Evolutionary conservation across 2,113 vertebrate species (phyloP).

Genomic region (Prunella fulvescens): DNA sequence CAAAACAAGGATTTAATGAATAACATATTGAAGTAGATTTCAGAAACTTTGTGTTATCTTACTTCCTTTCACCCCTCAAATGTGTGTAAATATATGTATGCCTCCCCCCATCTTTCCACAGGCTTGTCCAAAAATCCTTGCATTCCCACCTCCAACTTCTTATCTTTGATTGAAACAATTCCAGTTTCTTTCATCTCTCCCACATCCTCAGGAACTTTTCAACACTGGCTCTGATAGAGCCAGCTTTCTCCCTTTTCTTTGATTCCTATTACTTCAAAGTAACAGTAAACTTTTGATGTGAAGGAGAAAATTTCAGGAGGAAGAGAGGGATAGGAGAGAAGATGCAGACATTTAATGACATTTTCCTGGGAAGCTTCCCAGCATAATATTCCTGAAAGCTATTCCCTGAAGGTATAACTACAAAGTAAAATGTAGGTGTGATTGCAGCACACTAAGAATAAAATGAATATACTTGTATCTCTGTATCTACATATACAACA

Average conservation of each 20-base stretch:
- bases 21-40: neutral
- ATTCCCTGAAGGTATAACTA: neutral
- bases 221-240: neutral
- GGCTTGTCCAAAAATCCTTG: neutral
- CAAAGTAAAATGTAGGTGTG: neutral
- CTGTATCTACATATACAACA: neutral
- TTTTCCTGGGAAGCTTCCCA: neutral
- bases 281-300: neutral
- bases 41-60: neutral
- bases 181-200: neutral
- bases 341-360: neutral
- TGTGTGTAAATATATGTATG: neutral
- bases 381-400: neutral
- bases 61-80: neutral
- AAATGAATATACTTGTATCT: neutral
- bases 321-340: neutral
- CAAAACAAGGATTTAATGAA: neutral
- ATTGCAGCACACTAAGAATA: neutral
- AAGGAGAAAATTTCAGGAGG: neutral
- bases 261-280: neutral
- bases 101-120: neutral
- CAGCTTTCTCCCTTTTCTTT: neutral
- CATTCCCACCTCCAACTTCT: neutral
- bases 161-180: neutral
- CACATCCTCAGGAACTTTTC: neutral